phyloP scores from a whole-genome alignment of 2,113 vertebrate genomes.

The Carollia perspicillata region DNA sequence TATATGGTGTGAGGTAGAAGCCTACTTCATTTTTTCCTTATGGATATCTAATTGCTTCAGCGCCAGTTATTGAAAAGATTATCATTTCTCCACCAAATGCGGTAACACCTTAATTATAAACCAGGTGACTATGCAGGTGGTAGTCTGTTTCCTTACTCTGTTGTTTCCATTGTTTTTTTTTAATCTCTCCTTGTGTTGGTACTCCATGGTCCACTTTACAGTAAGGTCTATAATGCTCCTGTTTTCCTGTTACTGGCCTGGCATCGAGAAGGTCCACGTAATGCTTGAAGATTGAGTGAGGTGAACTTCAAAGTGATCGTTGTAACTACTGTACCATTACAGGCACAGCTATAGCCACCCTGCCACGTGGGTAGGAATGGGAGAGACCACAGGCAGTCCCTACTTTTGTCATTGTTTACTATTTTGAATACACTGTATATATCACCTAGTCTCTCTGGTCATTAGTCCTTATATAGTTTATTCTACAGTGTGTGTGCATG shows the following conservation, averaged over 20 bases:
- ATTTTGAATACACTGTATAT: neutral
- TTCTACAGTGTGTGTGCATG: neutral
- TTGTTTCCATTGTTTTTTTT: neutral
- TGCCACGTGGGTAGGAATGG: neutral
- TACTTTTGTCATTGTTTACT: neutral
- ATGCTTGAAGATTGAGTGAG: neutral
- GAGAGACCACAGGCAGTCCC: neutral
- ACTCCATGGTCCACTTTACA: neutral
- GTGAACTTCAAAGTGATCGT: neutral
- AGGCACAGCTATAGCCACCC: neutral
- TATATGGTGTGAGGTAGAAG: neutral
- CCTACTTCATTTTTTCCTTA: neutral
- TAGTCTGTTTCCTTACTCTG: neutral
- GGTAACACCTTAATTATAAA: neutral
- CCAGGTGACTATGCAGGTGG: neutral
- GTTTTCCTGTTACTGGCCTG: neutral
- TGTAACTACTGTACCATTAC: neutral
- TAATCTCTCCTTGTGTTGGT: neutral
- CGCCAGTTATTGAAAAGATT: neutral
- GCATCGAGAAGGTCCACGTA: neutral
- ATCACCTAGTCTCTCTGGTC: neutral
- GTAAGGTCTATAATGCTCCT: neutral
- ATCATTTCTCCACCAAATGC: neutral
- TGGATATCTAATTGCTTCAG: neutral
- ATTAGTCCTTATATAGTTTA: neutral